Conservation (phyloP, 2,888 invertebrate species). For the Leptodirus hochenwartii region DNA sequence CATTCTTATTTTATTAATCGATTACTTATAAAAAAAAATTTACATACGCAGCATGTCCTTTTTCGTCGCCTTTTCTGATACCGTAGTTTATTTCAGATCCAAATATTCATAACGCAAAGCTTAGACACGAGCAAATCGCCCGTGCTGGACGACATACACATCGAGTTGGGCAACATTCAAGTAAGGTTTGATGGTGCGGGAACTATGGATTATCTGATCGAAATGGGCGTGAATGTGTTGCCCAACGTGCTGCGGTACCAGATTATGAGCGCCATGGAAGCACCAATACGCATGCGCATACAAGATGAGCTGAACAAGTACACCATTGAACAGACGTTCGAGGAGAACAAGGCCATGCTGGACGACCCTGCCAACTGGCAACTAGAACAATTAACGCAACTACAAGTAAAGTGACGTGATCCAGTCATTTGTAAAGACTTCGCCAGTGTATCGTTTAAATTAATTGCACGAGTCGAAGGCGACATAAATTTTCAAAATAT, state of each 20-base stretch:
- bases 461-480: no score
- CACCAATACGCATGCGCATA: slow-evolving; percentile 52
- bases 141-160: slow-evolving; percentile 49
- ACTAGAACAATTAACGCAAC: no score
- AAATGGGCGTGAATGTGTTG: slow-evolving; percentile 61
- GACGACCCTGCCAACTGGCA: no score
- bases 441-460: no score
- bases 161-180: slow-evolving; percentile 72
- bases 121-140: slow-evolving; percentile 59
- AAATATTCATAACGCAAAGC: slow-evolving; percentile 51
- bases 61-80: no score
- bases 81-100: slow-evolving; percentile 25
- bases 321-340: slow-evolving; percentile 55
- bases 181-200: slow-evolving; percentile 70
- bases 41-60: no score
- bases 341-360: slow-evolving; percentile 46
- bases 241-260: slow-evolving; percentile 76
- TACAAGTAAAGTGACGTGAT: no score
- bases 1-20: not conserved
- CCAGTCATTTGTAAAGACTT: no score
- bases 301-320: slow-evolving; percentile 57
- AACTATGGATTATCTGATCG: slow-evolving; percentile 67
- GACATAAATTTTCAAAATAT: no score
- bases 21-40: no score
- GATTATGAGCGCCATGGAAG: slow-evolving; percentile 71